phyloP scores from a whole-genome alignment of 1,140 invertebrate genomes.

The Apis mellifera region Amel_HAv3.1 CM009935.2:7035501-7036000 shows the following conservation, averaged over 20 bases:
- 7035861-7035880: background rate
- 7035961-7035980: background rate
- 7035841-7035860: background rate
- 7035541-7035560: conserved; percentile 26
- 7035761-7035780: too few species aligned
- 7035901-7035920: conserved; percentile 26
- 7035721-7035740: too few species aligned
- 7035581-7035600: conserved; percentile 43
- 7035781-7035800: background rate
- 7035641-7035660: conserved; percentile 65
- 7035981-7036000: too few species aligned
- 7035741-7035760: too few species aligned
- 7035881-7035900: background rate
- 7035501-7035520: conserved; percentile 52
- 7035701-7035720: background rate
- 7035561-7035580: conserved; percentile 55
- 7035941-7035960: background rate
- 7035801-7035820: background rate
- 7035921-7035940: too few species aligned
- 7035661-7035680: conserved; percentile 32
- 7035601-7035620: conserved; percentile 56
- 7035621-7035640: conserved; percentile 63
- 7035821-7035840: background rate
- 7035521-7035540: conserved; percentile 32
- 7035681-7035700: background rate